A percentile compares a stretch with the other conserved stretches of the same genome.
phyloP scores from a whole-genome alignment of 1,140 invertebrate genomes.

The Drosophila nigrodunni region DNA sequence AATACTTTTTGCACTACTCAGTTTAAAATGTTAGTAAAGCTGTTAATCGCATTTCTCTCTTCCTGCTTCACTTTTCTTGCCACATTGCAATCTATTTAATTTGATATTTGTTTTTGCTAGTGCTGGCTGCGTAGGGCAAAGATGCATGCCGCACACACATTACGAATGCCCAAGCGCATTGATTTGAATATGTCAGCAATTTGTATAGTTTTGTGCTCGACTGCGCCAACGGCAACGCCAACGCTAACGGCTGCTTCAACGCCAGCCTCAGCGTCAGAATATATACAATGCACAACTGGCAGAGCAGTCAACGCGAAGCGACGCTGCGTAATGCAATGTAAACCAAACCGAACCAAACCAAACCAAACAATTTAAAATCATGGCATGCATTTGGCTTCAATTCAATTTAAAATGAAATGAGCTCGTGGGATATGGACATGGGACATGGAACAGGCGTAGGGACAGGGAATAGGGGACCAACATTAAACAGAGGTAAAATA shows the following conservation, averaged over 20 bases:
- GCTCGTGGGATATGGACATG: slow-evolving; percentile 50
- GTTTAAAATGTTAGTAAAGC: neutral
- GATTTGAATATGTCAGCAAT: slow-evolving; percentile 83
- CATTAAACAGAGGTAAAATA: slow-evolving; percentile 33
- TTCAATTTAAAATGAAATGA: slow-evolving; percentile 81
- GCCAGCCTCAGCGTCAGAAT: slow-evolving; percentile 20
- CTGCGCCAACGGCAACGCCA: slow-evolving; percentile 37
- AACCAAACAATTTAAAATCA: slow-evolving; percentile 83
- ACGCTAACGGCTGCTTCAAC: slow-evolving; percentile 1
- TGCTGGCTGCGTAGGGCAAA: slow-evolving; percentile 48
- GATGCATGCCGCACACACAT: slow-evolving; percentile 37
- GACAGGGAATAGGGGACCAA: slow-evolving; percentile 5
- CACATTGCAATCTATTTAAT: slow-evolving; percentile 72
- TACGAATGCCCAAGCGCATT: slow-evolving; percentile 63
- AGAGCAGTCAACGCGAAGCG: slow-evolving; percentile 13
- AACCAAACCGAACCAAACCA: slow-evolving; percentile 81
- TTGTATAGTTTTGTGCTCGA: slow-evolving; percentile 81
- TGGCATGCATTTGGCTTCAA: slow-evolving; percentile 82
- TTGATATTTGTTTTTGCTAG: slow-evolving; percentile 71
- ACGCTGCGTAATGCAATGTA: slow-evolving; percentile 76
- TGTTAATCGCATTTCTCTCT: neutral
- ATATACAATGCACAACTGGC: slow-evolving; percentile 27
- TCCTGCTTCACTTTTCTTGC: neutral
- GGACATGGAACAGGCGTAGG: neutral
- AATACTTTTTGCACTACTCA: neutral